phyloP scores from a whole-genome alignment of 2,888 invertebrate species.

The Adelphocoris suturalis region DNA sequence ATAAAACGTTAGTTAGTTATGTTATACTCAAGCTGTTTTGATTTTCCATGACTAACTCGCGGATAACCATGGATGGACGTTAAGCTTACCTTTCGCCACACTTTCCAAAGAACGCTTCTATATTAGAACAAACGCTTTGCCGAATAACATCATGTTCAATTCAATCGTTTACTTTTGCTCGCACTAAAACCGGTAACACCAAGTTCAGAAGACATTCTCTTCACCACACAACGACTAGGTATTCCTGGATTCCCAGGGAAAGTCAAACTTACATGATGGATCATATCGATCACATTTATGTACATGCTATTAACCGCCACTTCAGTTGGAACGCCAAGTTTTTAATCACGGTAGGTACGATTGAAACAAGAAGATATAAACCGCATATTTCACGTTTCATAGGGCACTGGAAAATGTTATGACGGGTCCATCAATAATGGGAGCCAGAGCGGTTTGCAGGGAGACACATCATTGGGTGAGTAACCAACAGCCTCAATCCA shows the following conservation, averaged over 20 bases:
- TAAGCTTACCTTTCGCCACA: too few relatives aligned
- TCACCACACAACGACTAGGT: too few relatives aligned
- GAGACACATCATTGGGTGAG: slow-evolving; percentile 39
- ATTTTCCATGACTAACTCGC: too few relatives aligned
- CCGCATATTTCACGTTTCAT: slow-evolving; percentile 29
- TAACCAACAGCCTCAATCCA: slow-evolving; percentile 34
- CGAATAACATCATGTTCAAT: too few relatives aligned
- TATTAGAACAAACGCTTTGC: too few relatives aligned
- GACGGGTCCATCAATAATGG: slow-evolving; percentile 28
- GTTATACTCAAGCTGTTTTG: too few relatives aligned
- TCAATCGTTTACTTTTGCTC: too few relatives aligned
- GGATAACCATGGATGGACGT: too few relatives aligned
- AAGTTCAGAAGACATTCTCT: too few relatives aligned
- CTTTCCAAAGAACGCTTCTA: too few relatives aligned
- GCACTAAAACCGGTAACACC: too few relatives aligned
- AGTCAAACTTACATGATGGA: neutral
- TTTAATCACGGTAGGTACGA: neutral
- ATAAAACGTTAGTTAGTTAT: too few relatives aligned
- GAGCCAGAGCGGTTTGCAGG: neutral
- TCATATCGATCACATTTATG: neutral
- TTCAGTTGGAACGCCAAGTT: neutral
- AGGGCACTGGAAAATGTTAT: slow-evolving; percentile 11
- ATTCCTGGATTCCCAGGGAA: neutral
- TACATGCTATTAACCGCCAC: neutral
- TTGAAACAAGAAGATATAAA: slow-evolving; percentile 27